Conservation (phyloP, 1,140 invertebrate species). For the Episyrphus balteatus region DNA sequence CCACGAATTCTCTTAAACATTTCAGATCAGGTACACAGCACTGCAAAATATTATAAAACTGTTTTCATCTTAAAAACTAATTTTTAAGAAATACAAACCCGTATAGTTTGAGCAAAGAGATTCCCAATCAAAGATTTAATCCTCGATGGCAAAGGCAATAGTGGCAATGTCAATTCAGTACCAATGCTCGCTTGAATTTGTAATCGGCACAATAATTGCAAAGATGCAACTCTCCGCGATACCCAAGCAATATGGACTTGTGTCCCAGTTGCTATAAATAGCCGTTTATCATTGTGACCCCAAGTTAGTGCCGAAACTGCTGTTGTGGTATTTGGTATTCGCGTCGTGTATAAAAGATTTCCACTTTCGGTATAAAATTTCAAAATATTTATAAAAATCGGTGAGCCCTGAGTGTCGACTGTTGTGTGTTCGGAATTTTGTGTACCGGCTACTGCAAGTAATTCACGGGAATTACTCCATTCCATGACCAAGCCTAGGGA, state of each 20-base stretch:
- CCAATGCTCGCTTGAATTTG: slow-evolving; percentile 52
- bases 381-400: slow-evolving; percentile 35
- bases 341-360: slow-evolving; percentile 58
- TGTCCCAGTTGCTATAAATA: slow-evolving; percentile 86
- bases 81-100: slow-evolving; percentile 50
- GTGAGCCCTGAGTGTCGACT: slow-evolving; percentile 27
- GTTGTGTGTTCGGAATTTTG: slow-evolving; percentile 22
- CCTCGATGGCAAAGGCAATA: slow-evolving; percentile 73
- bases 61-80: neutral
- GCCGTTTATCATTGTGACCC: slow-evolving; percentile 91
- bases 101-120: slow-evolving; percentile 91
- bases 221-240: slow-evolving; percentile 73
- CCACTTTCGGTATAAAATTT: slow-evolving; percentile 74
- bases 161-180: slow-evolving; percentile 47
- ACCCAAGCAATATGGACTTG: slow-evolving; percentile 88
- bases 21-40: slow-evolving; percentile 86
- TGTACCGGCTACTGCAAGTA: slow-evolving; percentile 84
- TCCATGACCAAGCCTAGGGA: slow-evolving; percentile 66
- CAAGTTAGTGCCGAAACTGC: slow-evolving; percentile 88
- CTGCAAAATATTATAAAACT: slow-evolving; percentile 37
- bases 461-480: slow-evolving; percentile 90
- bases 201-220: slow-evolving; percentile 78
- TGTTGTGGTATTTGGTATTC: slow-evolving; percentile 55
- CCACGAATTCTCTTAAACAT: slow-evolving; percentile 84
- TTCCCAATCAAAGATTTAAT: slow-evolving; percentile 74